These are phyloP conservation scores for Patagioenas fasciata DNA, from an alignment of 2,113 vertebrate species.

Conservation along the genomic window DNA sequence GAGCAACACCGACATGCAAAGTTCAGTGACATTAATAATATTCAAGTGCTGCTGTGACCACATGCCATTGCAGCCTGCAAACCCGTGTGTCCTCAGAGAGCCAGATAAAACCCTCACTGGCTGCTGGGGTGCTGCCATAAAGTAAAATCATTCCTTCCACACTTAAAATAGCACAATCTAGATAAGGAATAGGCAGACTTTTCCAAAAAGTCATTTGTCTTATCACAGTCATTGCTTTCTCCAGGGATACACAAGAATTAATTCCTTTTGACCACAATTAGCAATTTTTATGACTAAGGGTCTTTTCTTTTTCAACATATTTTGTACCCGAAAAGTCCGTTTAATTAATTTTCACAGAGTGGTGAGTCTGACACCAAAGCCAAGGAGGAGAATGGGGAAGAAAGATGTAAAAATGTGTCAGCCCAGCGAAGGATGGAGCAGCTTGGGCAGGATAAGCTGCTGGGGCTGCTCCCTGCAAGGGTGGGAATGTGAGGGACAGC, in stretches of 20 bases:
- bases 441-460: background rate
- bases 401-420: background rate
- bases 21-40: background rate
- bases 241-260: background rate
- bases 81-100: background rate
- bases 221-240: background rate
- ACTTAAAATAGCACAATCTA: background rate
- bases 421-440: background rate
- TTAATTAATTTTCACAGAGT: constrained; percentile 50
- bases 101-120: background rate
- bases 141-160: background rate
- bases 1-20: accelerated
- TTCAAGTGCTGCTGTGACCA: accelerated
- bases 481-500: accelerated
- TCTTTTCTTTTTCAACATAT: background rate
- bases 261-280: background rate
- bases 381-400: background rate
- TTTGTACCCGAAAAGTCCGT: background rate
- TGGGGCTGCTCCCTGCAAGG: background rate
- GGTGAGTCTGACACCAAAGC: background rate
- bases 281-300: background rate
- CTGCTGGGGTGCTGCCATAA: background rate
- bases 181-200: background rate
- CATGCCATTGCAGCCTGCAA: no score
- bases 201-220: background rate